Evolutionary conservation across 2,797 vertebrate species (phyloP).

Genomic region (Hippopotamyrus pictus): DNA sequence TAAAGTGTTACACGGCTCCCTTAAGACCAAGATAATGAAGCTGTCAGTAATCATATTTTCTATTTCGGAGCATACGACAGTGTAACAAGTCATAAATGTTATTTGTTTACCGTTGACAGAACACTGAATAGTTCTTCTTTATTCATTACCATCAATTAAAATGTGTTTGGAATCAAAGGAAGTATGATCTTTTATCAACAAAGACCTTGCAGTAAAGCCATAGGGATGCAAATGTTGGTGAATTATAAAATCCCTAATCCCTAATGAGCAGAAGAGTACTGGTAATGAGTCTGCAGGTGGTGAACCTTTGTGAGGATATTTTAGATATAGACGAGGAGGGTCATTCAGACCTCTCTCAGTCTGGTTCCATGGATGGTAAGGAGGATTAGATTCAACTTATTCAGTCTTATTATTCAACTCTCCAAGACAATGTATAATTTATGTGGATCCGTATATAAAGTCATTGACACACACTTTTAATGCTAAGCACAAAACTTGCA

Average conservation of each 20-base stretch:
- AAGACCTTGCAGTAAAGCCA: neutral
- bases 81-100: neutral
- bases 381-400: neutral
- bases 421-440: neutral
- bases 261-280: neutral
- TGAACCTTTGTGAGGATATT: neutral
- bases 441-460: neutral
- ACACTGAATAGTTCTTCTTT: neutral
- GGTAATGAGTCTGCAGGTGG: neutral
- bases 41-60: neutral
- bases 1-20: neutral
- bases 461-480: neutral
- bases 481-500: neutral
- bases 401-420: neutral
- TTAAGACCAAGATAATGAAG: neutral
- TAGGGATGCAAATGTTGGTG: neutral
- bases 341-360: neutral
- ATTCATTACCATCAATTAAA: neutral
- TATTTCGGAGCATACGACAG: neutral
- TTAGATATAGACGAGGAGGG: neutral
- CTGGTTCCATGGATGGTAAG: neutral
- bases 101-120: neutral
- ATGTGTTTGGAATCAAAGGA: neutral
- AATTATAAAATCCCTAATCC: neutral
- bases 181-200: neutral